These are phyloP conservation scores for Varanus komodoensis DNA, from an alignment of 2,113 vertebrate species.

Conservation along the genomic window DNA sequence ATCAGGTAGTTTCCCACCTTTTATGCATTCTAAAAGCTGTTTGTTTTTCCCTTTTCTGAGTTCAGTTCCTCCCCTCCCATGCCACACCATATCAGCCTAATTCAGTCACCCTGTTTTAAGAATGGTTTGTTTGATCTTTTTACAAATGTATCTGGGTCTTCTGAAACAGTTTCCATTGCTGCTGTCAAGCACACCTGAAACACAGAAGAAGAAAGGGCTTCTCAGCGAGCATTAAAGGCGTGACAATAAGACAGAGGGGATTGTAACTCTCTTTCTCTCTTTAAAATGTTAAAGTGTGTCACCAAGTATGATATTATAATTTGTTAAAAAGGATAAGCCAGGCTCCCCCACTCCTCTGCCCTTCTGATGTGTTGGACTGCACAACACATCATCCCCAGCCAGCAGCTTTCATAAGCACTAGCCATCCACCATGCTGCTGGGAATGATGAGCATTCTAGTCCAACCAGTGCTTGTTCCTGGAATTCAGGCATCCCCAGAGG, in stretches of 20 bases:
- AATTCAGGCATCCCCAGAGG: no score
- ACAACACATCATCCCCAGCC: not conserved
- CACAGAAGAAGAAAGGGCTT: not conserved
- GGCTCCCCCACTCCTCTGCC: not conserved
- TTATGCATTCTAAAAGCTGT: no score
- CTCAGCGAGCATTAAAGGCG: not conserved
- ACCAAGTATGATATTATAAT: not conserved
- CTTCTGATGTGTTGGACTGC: not conserved
- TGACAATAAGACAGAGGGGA: not conserved
- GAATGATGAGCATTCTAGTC: not conserved
- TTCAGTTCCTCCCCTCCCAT: no score
- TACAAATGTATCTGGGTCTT: constrained; percentile 21
- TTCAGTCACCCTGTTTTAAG: not conserved
- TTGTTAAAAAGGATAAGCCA: not conserved
- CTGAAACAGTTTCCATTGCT: constrained; percentile 9
- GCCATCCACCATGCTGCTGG: not conserved
- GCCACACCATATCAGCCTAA: not conserved
- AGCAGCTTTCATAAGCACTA: not conserved
- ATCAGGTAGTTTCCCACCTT: no score
- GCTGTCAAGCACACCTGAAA: not conserved
- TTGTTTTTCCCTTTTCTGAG: no score
- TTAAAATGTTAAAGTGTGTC: not conserved
- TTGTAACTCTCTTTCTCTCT: no score
- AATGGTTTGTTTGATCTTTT: constrained; percentile 11
- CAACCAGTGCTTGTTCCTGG: no score